Conservation (phyloP, 2,797 vertebrate genomes). For the Diplodus puntazzo region DNA sequence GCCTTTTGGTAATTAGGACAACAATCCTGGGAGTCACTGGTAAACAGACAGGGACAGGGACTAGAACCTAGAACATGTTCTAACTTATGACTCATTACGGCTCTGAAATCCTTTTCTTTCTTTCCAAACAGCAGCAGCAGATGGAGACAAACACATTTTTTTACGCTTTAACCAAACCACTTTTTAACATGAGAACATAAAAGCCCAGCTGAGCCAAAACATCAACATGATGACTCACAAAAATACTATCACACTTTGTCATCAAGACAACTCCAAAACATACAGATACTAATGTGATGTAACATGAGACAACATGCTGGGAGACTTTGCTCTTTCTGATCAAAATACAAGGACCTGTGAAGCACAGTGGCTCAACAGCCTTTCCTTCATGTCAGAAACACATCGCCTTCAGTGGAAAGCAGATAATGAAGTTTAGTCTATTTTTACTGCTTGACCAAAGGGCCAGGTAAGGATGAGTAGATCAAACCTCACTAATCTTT, state of each 20-base stretch:
- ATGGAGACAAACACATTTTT: slow-evolving; percentile 46
- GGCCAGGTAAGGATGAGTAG: slow-evolving; percentile 42
- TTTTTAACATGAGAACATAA: slow-evolving; percentile 3
- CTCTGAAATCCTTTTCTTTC: background rate
- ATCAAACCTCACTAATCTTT: slow-evolving; percentile 62
- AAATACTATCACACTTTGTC: background rate
- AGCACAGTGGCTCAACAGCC: background rate
- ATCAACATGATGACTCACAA: slow-evolving; percentile 48
- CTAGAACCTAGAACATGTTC: background rate
- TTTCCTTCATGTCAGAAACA: slow-evolving; percentile 13
- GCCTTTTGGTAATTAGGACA: slow-evolving; percentile 17
- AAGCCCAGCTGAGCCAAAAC: background rate
- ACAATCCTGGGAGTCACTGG: background rate
- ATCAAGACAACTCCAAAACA: slow-evolving; percentile 12
- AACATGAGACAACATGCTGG: background rate
- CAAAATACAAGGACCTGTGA: slow-evolving; percentile 20
- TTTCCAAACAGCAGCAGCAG: slow-evolving; percentile 47
- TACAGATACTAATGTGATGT: background rate
- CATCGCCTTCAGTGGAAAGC: background rate
- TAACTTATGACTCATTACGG: background rate
- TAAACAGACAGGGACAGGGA: slow-evolving; percentile 23
- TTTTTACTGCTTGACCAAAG: slow-evolving; percentile 58
- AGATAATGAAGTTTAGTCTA: slow-evolving; percentile 58
- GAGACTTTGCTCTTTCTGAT: background rate
- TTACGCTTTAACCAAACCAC: slow-evolving; percentile 2